Conservation (phyloP, 2,113 vertebrate genomes). For the Pelecanus crispus region DNA sequence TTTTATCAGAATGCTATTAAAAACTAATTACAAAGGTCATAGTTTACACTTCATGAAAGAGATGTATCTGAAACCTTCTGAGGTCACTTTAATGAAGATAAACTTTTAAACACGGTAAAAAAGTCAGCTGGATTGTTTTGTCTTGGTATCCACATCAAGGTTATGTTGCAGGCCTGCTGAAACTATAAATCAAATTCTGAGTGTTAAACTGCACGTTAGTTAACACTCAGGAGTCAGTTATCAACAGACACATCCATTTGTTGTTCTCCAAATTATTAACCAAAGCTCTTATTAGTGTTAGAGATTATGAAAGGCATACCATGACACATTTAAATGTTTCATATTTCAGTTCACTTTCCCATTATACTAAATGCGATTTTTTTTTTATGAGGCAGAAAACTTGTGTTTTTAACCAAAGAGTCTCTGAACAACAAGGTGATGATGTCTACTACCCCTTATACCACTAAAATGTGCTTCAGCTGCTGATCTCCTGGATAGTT, state of each 20-base stretch:
- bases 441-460: neutral
- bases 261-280: neutral
- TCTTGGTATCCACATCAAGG: neutral
- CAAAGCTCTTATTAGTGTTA: neutral
- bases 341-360: neutral
- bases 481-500: neutral
- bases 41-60: neutral
- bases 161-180: neutral
- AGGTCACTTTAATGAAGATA: neutral
- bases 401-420: neutral
- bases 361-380: neutral
- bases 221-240: neutral
- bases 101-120: neutral
- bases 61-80: neutral
- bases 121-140: neutral
- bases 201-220: neutral
- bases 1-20: neutral
- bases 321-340: neutral
- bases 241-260: neutral
- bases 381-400: neutral
- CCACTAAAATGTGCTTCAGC: neutral
- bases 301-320: neutral
- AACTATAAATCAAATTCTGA: neutral
- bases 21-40: neutral
- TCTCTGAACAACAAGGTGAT: neutral